Evolutionary conservation across 2,797 vertebrate genomes (phyloP), one percentile per base, ranked within the genome.

Genomic region (Scleropages formosus): DNA sequence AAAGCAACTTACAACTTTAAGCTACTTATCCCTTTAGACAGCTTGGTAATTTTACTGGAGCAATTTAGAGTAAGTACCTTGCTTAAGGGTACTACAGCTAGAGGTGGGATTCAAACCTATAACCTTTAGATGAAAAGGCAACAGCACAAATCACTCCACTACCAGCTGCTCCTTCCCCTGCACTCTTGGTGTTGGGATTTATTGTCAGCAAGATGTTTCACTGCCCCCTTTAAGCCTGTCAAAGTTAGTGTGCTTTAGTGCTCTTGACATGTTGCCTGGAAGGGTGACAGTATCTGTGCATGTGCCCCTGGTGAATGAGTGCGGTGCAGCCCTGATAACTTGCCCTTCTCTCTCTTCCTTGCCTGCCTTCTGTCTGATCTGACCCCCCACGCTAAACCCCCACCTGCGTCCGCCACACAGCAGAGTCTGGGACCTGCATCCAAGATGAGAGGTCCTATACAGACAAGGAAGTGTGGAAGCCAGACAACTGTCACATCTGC

Each of bases 381-480:
- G 18, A 44, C 74, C 20, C 58, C n/a, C 8, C 39, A n/a, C 58
- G 53, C 69, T 20, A 47, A 39, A 27, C 70, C 49, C 64, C 27
- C 18, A 26, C 27, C 66, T 44, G 12, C 56, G 4, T 13, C 75
- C 53, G 71, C 76, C 16, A 51, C 73, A 67, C 94, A 96, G 95
- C 94, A 91, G 92, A 94, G 80, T 87, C 85, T 79, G 88, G 89
- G 49, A 85, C 90, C 93, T 98, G 97, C 88, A 89, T 94, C 85
- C 95, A 96, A 89, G 87, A 94, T 13, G 94, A 93, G 85, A 93
- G 92, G 83, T 89, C 80, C 80, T 97, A 96, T 90, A 92, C 91
- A 86, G 95, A 98, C 90, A 96, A 95, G 87, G 96, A 96, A 88
- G 95, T 98, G 70, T 98, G 96, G 96, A 98, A 96, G 87, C 95